Evolutionary conservation across 2,797 vertebrate species (phyloP).

Genomic region (Nothura maculosa): DNA sequence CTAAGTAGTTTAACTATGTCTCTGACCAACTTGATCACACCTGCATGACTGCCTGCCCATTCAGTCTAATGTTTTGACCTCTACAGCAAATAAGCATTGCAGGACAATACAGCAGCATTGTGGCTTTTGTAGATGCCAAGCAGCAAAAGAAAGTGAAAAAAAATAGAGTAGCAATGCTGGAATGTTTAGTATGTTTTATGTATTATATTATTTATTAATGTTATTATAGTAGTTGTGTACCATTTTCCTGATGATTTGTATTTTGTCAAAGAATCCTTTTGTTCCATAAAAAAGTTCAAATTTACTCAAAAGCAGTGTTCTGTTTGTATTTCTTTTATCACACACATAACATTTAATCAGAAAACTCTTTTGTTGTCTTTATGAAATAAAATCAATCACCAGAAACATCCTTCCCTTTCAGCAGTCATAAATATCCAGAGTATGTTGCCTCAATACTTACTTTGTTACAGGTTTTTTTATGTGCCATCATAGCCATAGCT

Average conservation of each 20-base stretch:
- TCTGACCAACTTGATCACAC: neutral
- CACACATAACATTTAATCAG: neutral
- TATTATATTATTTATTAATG: neutral
- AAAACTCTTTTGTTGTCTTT: neutral
- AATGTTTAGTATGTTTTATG: neutral
- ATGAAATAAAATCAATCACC: neutral
- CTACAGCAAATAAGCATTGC: too few relatives aligned
- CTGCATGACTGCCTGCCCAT: too few relatives aligned
- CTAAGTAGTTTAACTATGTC: neutral
- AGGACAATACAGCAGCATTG: neutral
- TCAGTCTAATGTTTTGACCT: neutral
- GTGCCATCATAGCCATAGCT: accelerated
- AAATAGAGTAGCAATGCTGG: neutral
- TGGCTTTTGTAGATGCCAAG: neutral
- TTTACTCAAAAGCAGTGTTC: neutral
- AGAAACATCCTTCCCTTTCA: neutral
- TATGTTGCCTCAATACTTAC: neutral
- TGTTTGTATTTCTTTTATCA: neutral
- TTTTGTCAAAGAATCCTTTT: neutral
- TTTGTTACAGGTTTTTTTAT: accelerated
- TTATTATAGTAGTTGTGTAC: neutral
- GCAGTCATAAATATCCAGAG: neutral
- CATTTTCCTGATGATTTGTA: neutral
- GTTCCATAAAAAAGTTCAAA: neutral
- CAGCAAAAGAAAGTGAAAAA: neutral